phyloP scores from a whole-genome alignment of 2,113 vertebrate genomes.

The Chlamydotis undulata region DNA sequence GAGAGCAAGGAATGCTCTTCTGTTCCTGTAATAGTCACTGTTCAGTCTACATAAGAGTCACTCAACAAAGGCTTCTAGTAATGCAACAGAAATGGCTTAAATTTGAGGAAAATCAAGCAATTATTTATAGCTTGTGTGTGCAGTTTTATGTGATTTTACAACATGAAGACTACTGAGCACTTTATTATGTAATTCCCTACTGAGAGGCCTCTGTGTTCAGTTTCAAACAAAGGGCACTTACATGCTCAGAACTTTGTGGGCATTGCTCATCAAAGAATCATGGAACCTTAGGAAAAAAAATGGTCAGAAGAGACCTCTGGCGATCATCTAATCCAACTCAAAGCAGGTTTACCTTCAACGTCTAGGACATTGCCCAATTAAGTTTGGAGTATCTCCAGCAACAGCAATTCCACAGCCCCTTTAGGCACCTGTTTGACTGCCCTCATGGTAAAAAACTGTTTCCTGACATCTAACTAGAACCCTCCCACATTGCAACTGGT shows the following conservation, averaged over 20 bases:
- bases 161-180: background rate
- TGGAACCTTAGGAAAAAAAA: background rate
- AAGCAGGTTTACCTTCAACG: background rate
- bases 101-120: background rate
- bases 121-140: background rate
- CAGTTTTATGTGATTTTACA: background rate
- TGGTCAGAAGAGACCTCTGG: background rate
- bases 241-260: background rate
- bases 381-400: background rate
- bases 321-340: background rate
- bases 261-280: background rate
- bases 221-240: background rate
- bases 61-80: background rate
- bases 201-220: background rate
- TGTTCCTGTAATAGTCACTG: background rate
- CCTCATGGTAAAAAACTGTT: background rate
- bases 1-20: background rate
- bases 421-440: background rate
- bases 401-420: rapidly evolving
- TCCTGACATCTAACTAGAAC: background rate
- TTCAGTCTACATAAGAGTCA: background rate
- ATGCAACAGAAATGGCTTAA: background rate
- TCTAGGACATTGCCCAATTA: background rate
- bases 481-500: background rate
- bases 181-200: background rate